phyloP scores from a whole-genome alignment of 2,797 vertebrate species.

The Myoxocephalus aenaeus region DNA sequence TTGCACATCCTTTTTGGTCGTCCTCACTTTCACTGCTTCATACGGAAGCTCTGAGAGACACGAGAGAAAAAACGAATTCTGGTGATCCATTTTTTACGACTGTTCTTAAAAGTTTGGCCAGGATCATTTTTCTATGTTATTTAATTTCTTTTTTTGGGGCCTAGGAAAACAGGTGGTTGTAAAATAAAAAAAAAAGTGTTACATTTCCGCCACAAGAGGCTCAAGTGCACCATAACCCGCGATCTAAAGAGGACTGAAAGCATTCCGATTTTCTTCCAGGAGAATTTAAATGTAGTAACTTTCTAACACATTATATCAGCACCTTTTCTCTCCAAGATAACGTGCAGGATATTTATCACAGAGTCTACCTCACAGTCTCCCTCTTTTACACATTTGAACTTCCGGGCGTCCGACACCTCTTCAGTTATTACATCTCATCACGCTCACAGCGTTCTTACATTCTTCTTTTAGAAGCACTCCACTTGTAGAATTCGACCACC shows the following conservation, averaged over 20 bases:
- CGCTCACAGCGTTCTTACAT: conserved; percentile 12
- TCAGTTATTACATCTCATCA: conserved; percentile 8
- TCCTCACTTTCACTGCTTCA: background rate
- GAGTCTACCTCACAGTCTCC: background rate
- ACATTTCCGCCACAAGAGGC: background rate
- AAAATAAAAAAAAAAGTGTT: background rate
- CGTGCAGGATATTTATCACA: conserved; percentile 6
- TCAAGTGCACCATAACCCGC: background rate
- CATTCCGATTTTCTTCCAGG: background rate
- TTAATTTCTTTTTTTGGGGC: background rate
- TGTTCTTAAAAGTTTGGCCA: background rate
- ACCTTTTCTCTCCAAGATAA: background rate
- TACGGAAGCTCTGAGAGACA: background rate
- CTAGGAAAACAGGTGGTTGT: background rate
- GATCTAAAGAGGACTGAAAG: background rate
- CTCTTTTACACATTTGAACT: background rate
- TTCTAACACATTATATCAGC: background rate
- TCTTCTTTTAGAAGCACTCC: conserved; percentile 7
- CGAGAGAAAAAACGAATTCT: rapidly evolving
- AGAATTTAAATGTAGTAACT: background rate
- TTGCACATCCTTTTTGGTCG: background rate
- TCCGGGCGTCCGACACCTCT: conserved; percentile 4
- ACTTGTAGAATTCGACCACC: background rate
- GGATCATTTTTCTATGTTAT: background rate
- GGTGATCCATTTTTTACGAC: background rate